Percentiles rank a stretch among this genome's conserved stretches.
phyloP scores from a whole-genome alignment of 2,888 invertebrate species.

The Schizaphis graminum region DNA sequence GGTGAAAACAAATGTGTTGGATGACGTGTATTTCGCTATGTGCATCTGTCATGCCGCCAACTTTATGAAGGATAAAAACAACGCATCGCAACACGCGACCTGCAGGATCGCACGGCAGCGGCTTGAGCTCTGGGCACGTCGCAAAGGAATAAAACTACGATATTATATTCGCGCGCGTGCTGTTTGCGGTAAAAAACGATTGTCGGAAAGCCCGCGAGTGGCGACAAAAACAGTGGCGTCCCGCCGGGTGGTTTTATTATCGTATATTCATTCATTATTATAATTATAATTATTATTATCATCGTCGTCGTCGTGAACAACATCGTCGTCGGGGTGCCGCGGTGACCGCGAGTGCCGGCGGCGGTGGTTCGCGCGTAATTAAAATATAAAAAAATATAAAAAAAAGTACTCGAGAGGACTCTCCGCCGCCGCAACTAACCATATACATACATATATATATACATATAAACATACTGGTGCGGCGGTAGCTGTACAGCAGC shows the following conservation, averaged over 20 bases:
- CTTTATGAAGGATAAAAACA: no score
- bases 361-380: conserved; percentile 29
- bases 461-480: background rate
- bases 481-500: background rate
- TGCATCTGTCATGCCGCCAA: no score
- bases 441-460: background rate
- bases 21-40: no score
- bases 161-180: background rate
- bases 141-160: no score
- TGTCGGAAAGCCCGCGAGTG: background rate
- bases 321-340: background rate
- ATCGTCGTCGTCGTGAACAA: no score
- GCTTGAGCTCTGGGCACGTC: no score
- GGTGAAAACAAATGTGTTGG: no score
- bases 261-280: background rate
- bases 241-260: conserved; percentile 6
- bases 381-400: conserved; percentile 1
- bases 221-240: background rate
- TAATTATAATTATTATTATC: background rate
- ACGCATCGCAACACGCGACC: no score
- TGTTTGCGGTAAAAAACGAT: background rate
- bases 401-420: conserved; percentile 40
- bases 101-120: no score
- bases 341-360: background rate
- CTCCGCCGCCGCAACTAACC: background rate